Conservation (phyloP, 2,888 invertebrate genomes). For the Coenonympha glycerion region DNA sequence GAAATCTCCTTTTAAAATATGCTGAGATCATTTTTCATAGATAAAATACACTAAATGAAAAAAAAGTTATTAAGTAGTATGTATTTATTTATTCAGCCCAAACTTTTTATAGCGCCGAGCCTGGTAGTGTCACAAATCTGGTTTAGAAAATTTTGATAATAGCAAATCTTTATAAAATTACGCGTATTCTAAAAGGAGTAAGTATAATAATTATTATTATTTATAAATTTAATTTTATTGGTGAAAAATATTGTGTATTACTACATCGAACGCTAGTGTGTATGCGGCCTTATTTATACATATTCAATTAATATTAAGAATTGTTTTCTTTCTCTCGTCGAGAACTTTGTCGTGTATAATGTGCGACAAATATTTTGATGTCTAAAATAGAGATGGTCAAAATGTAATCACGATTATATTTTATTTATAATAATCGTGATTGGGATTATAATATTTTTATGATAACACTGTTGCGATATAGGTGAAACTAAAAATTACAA, state of each 20-base stretch:
- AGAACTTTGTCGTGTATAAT: no score
- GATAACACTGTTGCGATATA: no score
- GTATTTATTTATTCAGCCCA: slow-evolving; percentile 30
- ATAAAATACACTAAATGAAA: slow-evolving; percentile 27
- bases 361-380: no score
- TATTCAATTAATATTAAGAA: no score
- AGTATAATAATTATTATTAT: slow-evolving; percentile 34
- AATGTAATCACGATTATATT: no score
- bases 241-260: slow-evolving; percentile 52
- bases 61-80: slow-evolving; percentile 9
- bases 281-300: slow-evolving; percentile 62
- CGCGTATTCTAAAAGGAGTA: slow-evolving; percentile 62
- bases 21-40: slow-evolving; percentile 30
- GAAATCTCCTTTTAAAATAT: slow-evolving; percentile 59
- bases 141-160: slow-evolving; percentile 20
- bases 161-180: slow-evolving; percentile 10
- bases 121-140: slow-evolving; percentile 53
- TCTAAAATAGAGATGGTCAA: no score
- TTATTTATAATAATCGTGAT: no score
- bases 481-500: no score
- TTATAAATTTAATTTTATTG: slow-evolving; percentile 67
- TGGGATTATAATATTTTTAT: no score
- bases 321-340: no score
- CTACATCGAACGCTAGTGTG: slow-evolving; percentile 68
- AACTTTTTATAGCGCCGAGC: slow-evolving; percentile 20